Percentiles rank a stretch among this genome's conserved stretches.
Evolutionary conservation across 2,113 vertebrate genomes (phyloP).

Genomic region (Tylochromis polylepis): DNA sequence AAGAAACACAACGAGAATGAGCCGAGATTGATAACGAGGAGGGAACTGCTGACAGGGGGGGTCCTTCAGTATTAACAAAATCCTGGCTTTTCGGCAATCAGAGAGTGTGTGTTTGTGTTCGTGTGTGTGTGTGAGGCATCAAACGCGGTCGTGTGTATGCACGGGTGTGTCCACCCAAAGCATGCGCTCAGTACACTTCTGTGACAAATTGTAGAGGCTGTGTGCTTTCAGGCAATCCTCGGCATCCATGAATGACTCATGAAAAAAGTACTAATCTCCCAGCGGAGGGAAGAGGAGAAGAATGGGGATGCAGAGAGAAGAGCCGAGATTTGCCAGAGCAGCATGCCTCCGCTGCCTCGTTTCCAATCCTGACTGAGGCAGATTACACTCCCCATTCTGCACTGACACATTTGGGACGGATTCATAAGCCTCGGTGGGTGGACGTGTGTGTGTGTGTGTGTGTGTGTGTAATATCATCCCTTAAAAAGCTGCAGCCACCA

Average conservation of each 20-base stretch:
- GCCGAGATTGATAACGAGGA: conserved; percentile 6
- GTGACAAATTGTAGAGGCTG: conserved; percentile 28
- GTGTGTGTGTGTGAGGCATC: not conserved
- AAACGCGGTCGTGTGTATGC: not conserved
- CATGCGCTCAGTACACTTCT: conserved; percentile 24
- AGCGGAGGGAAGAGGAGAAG: conserved; percentile 6
- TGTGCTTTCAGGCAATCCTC: conserved; percentile 42
- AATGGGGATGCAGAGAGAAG: conserved; percentile 16
- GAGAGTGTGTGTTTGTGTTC: not conserved
- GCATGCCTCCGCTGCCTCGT: conserved; percentile 16
- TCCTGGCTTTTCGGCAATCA: not conserved
- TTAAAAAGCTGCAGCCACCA: conserved; percentile 26
- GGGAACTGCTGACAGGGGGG: conserved; percentile 16
- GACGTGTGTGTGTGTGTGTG: conserved; percentile 8
- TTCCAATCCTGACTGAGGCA: conserved; percentile 59
- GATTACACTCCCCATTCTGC: conserved; percentile 44
- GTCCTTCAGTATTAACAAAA: conserved; percentile 19
- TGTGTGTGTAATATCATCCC: conserved; percentile 1
- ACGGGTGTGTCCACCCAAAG: not conserved
- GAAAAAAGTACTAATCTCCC: conserved; percentile 57
- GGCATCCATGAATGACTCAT: conserved; percentile 55
- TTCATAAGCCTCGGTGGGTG: conserved; percentile 37
- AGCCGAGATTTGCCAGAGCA: conserved; percentile 45
- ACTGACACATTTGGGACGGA: conserved; percentile 58
- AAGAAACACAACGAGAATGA: not conserved